These are phyloP conservation scores for Drosophila nr. fundita DNA, from an alignment of 2,888 invertebrate genomes.

Conservation along the genomic window DNA sequence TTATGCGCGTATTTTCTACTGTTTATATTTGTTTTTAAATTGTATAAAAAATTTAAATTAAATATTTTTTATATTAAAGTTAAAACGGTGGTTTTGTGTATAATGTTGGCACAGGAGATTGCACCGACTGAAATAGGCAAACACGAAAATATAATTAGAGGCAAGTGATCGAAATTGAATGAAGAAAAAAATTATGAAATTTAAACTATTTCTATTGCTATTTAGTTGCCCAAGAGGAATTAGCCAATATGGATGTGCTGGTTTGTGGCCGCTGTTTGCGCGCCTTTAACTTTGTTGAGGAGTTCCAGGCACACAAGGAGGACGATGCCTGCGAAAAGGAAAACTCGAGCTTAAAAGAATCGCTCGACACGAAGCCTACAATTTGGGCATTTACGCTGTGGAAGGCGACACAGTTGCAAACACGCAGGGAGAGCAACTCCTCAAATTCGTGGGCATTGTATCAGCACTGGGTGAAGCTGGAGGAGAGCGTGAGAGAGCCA, in stretches of 20 bases:
- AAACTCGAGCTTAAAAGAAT: constrained; percentile 86
- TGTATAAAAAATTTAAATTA: constrained; percentile 40
- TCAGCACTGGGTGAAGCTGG: constrained; percentile 93
- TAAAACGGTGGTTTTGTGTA: constrained; percentile 54
- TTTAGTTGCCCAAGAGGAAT: constrained; percentile 90
- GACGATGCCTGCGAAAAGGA: constrained; percentile 80
- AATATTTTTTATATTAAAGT: constrained; percentile 19
- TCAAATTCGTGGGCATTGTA: constrained; percentile 92
- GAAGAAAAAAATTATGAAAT: constrained; percentile 12
- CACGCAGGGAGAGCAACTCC: constrained; percentile 84
- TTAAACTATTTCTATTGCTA: constrained; percentile 6
- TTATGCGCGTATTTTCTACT: constrained; percentile 49
- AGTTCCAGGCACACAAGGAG: constrained; percentile 90
- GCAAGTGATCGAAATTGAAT: constrained; percentile 81
- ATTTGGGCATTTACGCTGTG: constrained; percentile 94
- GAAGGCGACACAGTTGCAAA: constrained; percentile 88
- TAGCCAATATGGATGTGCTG: constrained; percentile 91
- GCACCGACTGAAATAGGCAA: constrained; percentile 88
- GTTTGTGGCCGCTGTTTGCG: constrained; percentile 94
- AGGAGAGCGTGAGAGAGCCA: constrained; percentile 89
- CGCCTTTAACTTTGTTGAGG: constrained; percentile 92
- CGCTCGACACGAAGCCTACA: constrained; percentile 91
- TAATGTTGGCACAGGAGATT: constrained; percentile 85
- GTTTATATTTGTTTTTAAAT: constrained; percentile 64
- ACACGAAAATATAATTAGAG: constrained; percentile 88